Base-by-base conservation (phyloP, 2,888 invertebrate species). In the Thalpophila matura region DNA sequence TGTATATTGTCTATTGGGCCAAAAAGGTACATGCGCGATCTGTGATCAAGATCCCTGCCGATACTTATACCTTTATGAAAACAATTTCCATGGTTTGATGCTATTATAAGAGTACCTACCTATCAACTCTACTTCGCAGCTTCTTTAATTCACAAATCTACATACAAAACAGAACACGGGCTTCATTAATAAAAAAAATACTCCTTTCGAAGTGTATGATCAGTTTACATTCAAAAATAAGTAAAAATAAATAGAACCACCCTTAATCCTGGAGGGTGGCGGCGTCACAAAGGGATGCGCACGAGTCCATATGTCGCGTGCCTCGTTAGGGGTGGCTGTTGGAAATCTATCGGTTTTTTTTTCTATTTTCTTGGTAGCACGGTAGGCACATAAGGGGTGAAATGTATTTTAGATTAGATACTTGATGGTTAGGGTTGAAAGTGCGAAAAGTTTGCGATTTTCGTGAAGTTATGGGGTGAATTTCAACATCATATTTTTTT, bases 261-360 rank as follows among this genome's bases (percentile, higher is more conserved):
- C 78, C 81, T 56, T 66, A 56, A 42, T 33, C 49, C 16, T n/a
- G n/a, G 4, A 55, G 62, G 75, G 74, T 73, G 74, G 80, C 74
- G 72, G 72, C 65, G 68, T 67, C 76, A 75, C 78, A 83, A 87
- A 88, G 86, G 84, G 88, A 86, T 86, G 90, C 87, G 91, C 91
- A 91, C 91, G 91, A 86, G 91, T 87, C 86, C 92, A 92, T 86
- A 91, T 91, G 92, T 85, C 89, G 89, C 80, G 77, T 74, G 76
- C 79, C 72, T 80, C 59, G 75, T 78, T 77, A 79, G 60, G 70
- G 71, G 58, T 65, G 74, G 55, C 50, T 61, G 62, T 64, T 46
- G 40, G 51, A 43, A 69, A 61, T 26, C 27, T 45, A 51, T 59
- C 33, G 14, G 3, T 18, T 55, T 29, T 58, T 57, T 71, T 38